Base-by-base conservation (phyloP, 2,888 invertebrate genomes). In the Agriotes lineatus region DNA sequence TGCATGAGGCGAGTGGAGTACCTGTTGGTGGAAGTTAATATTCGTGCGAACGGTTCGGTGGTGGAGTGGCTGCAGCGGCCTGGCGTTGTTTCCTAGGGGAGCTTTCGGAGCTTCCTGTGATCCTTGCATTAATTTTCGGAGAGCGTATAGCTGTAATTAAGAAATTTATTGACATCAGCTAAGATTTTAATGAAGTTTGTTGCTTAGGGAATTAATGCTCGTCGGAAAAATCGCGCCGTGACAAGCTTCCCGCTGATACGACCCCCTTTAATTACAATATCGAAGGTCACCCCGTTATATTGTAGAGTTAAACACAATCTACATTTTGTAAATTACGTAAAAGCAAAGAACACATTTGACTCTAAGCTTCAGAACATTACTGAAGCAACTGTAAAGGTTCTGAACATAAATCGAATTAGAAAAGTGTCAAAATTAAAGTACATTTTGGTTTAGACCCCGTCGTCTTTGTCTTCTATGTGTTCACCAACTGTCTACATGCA, bases 21-120 rank as follows among this genome's bases (percentile, higher is more conserved):
- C 80, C 67, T 80, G 78, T 82, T 91, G 92, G 85, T 90, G 92
- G 87, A 97, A 97, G 87, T 98, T 96, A 85, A 99, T 98, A 85
- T 99, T 99, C 77, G 98, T 98, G 81, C 98, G 90, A 81, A 98
- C 92, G 65, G 97, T 95, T 82, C 98, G 90, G 83, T 96, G 95
- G 85, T 98, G 94, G 61, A 97, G 88, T 25, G 92, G 92, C 86
- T 96, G 96, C 62, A 95, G 89, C n/a, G 98, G 97, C 74, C 98
- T 89, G 72, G 95, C 95, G 86, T 98, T 97, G 88, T 96, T 96
- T 71, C 95, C 96, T 83, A 98, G 88, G 16, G 96, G 95, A 22
- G 96, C 96, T 85, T 96, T 96, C 19, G 96, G 96, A 57, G 92
- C 91, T 80, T 89, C 88, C 82, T 91, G 90, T 20, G 95, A 92